Base-by-base conservation (phyloP, 2,797 vertebrate species). In the Ceyx erithaca region DNA sequence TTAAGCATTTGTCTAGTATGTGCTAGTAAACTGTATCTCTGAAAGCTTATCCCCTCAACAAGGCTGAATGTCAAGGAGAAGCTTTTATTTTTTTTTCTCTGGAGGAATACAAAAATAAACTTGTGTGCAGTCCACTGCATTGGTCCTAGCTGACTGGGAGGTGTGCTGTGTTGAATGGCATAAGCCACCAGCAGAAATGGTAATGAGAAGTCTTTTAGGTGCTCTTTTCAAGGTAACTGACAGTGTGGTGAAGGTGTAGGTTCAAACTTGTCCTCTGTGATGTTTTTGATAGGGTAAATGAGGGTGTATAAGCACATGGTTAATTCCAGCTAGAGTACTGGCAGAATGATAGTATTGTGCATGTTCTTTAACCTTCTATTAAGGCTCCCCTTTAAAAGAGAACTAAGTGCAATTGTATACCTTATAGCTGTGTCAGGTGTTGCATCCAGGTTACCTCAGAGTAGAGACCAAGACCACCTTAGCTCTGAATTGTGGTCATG, bases 301-400 rank as follows among this genome's bases (percentile, higher is more conserved):
- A 62, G 76, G 62, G 26, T 89, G 22, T 79, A 1, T 4, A 87
- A 84, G 84, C 63, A 76, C 35, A 3, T 48, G 79, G 71, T 52
- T 46, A 9, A 69, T 93, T 86, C 76, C 76, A 92, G 54, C 2
- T 3, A 64, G 55, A 20, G 12, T 40, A 45, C 71, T 86, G 79
- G 70, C 92, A 87, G 58, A 92, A 81, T 73, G 75, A 18, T 31
- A 87, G 86, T 58, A 33, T 80, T 90, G 77, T 89, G 68, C 3
- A 1, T 71, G 75, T 75, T 91, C 85, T 91, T 84, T 83, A 88
- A 91, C 90, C 88, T 95, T 94, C 92, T 95, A 18, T 94, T 92
- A 88, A 95, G 94, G 92, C 80, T 91, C 64, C 67, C 90, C 87
- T 85, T 79, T 62, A 75, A 58, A 92, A 93, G 90, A 75, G 95